Conservation (phyloP, 1,140 invertebrate genomes). For the Zeugodacus cucurbitae region DNA sequence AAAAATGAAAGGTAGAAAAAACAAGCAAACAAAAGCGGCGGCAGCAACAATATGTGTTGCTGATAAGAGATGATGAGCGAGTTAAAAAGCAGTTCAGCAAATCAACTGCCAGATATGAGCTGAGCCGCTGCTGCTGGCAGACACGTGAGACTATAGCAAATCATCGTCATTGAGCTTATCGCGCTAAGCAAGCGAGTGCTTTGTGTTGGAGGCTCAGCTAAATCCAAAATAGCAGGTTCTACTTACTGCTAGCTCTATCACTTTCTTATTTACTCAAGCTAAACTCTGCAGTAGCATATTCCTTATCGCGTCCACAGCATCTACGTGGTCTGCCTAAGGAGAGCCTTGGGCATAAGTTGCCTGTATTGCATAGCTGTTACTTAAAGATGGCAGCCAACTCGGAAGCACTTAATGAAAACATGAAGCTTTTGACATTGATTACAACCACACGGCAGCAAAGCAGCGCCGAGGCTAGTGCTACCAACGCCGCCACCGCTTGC, state of each 20-base stretch:
- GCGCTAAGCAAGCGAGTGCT: background rate
- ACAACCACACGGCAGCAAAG: constrained; percentile 30
- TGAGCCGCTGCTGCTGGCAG: background rate
- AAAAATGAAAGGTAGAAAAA: background rate
- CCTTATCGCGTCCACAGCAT: background rate
- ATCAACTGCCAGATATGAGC: background rate
- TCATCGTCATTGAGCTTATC: background rate
- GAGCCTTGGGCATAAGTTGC: background rate
- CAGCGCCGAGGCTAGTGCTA: background rate
- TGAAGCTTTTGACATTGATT: constrained; percentile 48
- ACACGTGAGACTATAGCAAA: background rate
- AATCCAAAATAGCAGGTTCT: background rate
- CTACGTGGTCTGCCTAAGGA: background rate
- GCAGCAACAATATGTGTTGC: background rate
- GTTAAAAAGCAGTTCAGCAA: background rate
- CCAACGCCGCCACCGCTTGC: background rate
- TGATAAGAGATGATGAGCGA: background rate
- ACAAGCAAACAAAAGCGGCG: background rate
- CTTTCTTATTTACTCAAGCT: background rate
- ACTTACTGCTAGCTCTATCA: background rate
- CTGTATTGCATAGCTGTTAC: background rate
- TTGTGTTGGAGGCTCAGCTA: background rate
- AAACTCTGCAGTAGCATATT: background rate
- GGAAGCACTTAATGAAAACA: constrained; percentile 49
- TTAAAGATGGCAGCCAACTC: background rate